phyloP scores from a whole-genome alignment of 2,888 invertebrate genomes.

The Heliconius ismenius region DNA sequence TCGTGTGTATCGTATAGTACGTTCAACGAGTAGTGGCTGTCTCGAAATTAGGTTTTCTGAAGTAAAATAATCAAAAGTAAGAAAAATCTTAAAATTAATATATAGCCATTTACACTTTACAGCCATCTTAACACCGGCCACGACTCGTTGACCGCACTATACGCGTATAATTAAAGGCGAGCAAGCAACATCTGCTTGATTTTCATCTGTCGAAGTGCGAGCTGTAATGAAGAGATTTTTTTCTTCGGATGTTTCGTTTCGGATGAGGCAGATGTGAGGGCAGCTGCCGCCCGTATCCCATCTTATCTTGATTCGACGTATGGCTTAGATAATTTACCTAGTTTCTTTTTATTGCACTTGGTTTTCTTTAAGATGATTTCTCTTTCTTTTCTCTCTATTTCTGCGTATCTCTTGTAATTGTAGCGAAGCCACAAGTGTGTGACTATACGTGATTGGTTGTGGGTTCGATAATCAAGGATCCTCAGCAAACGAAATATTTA shows the following conservation, averaged over 20 bases:
- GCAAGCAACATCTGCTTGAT: constrained; percentile 43
- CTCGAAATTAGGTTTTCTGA: no score
- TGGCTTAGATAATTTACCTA: constrained; percentile 54
- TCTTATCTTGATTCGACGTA: constrained; percentile 64
- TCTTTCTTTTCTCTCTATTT: constrained; percentile 1
- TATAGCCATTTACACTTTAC: no score
- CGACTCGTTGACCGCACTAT: no score
- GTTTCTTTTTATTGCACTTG: constrained; percentile 40
- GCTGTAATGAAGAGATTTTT: constrained; percentile 49
- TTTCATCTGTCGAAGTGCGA: constrained; percentile 49
- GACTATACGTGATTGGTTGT: no score
- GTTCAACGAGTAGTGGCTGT: no score
- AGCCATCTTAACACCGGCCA: no score
- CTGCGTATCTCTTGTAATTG: background rate
- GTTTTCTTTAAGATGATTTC: constrained; percentile 11
- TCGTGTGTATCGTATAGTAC: background rate
- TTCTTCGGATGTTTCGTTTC: constrained; percentile 50
- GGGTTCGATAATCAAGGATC: no score
- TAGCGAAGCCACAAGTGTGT: no score
- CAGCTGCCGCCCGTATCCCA: constrained; percentile 69
- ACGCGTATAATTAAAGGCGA: constrained; percentile 40
- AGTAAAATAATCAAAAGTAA: no score
- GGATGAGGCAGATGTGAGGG: constrained; percentile 70
- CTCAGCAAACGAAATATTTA: no score
- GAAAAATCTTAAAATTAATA: no score